phyloP scores from a whole-genome alignment of 2,113 vertebrate genomes.

The Amazona guildingii region DNA sequence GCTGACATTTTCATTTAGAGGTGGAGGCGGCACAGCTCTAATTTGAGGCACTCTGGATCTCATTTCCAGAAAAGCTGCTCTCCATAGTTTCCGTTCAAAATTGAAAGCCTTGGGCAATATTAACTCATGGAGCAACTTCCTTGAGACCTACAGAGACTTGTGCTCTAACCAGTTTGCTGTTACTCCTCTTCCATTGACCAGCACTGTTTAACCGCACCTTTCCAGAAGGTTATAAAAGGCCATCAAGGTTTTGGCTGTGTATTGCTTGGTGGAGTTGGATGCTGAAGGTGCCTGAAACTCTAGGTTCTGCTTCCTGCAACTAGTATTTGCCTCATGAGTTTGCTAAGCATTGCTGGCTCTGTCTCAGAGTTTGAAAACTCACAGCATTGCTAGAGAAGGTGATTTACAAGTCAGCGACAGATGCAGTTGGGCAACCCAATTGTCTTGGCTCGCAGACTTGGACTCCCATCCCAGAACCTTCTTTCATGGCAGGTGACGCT shows the following conservation, averaged over 20 bases:
- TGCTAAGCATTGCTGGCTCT: not conserved
- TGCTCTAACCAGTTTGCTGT: not conserved
- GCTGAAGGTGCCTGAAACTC: not conserved
- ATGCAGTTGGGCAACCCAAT: not conserved
- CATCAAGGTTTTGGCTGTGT: not conserved
- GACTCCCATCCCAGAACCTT: not conserved
- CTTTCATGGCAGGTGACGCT: not conserved
- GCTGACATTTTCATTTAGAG: conserved; percentile 58
- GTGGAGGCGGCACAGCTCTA: conserved; percentile 21
- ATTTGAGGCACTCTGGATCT: conserved; percentile 14
- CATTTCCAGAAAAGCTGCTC: not conserved
- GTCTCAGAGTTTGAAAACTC: not conserved
- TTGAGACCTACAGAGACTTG: not conserved
- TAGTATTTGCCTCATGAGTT: not conserved
- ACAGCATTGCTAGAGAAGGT: not conserved
- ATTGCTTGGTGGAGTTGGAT: not conserved
- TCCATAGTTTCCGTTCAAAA: not conserved
- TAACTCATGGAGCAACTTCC: not conserved
- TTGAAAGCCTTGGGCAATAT: not conserved
- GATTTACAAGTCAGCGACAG: conserved; percentile 3
- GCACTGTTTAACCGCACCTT: not conserved
- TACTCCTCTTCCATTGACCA: not conserved
- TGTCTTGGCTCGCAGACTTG: not conserved
- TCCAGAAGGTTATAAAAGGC: not conserved
- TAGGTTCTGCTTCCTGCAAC: not conserved